Evolutionary conservation across 2,888 invertebrate genomes (phyloP), one percentile per base, ranked within the genome.

Genomic region (Hydrotaea cyrtoneurina): DNA sequence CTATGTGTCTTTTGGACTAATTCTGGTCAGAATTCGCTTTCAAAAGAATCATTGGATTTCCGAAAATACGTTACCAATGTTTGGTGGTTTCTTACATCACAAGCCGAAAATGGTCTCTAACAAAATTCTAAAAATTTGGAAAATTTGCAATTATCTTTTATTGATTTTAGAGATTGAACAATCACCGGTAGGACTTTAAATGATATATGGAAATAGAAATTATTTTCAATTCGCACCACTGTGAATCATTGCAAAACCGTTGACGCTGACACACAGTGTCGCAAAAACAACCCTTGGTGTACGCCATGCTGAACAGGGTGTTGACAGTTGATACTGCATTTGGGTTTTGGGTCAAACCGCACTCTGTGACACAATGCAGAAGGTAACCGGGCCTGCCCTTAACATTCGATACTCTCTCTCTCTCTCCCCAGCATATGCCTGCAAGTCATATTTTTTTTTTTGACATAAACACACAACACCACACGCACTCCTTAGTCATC

Each of bases 361-460:
- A 81, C 21, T 57, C 43, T 13, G 31, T 31, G 11, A 39, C 39
- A 39, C 39, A 39, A 39, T n/a, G n/a, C 3, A 39, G 39, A 13
- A 39, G 8, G 39, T 39, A 39, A 39, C 11, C 39, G 39, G 3
- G n/a, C 11, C 39, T 39, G 11, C 39, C 8, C 13, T 39, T 59
- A 76, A 72, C 81, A 78, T 75, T 81, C 66, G 78, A 81, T 72
- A 80, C 78, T 78, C 78, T 79, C 36, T 79, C n/a, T n/a, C n/a
- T n/a, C n/a, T n/a, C n/a, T n/a, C n/a, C n/a, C n/a, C n/a, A 81
- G 66, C 82, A 81, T 87, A 85, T 87, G 86, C 86, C 86, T 74
- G 53, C 62, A 81, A 79, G 85, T 79, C 74, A 86, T 83, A 79
- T 82, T 39, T 31, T 31, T 31, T 31, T 31, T 71, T 82, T 81